phyloP scores from a whole-genome alignment of 2,888 invertebrate genomes.

The Stegophylla sp. region DNA sequence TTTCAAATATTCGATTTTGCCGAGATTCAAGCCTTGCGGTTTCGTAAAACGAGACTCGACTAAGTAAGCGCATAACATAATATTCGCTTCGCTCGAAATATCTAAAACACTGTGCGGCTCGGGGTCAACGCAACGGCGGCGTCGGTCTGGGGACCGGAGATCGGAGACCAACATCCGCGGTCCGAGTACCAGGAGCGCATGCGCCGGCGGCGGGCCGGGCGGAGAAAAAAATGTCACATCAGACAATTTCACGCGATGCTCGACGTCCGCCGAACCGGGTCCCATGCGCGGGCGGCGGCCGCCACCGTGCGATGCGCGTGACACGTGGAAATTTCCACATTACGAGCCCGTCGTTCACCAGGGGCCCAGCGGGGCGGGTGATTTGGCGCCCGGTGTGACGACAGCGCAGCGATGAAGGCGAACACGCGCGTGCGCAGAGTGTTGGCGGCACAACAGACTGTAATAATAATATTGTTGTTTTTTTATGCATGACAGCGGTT shows the following conservation, averaged over 20 bases:
- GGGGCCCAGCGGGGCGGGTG: slow-evolving; percentile 32
- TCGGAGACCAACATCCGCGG: slow-evolving; percentile 35
- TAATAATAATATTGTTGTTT: too few species aligned
- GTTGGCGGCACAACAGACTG: too few species aligned
- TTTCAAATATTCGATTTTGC: too few species aligned
- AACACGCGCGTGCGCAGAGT: too few species aligned
- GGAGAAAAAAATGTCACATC: slow-evolving; percentile 42
- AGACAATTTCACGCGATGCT: slow-evolving; percentile 47
- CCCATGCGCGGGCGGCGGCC: neutral
- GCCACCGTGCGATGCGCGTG: neutral
- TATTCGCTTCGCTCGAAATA: too few species aligned
- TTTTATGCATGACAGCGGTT: too few species aligned
- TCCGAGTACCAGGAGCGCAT: slow-evolving; percentile 31
- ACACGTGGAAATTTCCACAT: slow-evolving; percentile 56
- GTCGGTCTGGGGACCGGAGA: neutral
- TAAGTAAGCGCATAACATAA: too few species aligned
- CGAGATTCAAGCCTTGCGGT: too few species aligned
- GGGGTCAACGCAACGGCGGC: too few species aligned
- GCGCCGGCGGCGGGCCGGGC: neutral
- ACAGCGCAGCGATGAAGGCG: neutral
- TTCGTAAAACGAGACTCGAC: too few species aligned
- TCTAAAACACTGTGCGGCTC: too few species aligned
- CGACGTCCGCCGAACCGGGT: slow-evolving; percentile 29
- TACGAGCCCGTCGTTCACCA: slow-evolving; percentile 24
- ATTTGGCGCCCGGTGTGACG: too few species aligned